These are phyloP conservation scores for Phasianus colchicus DNA, from an alignment of 2,113 vertebrate species.

Conservation along the genomic window DNA sequence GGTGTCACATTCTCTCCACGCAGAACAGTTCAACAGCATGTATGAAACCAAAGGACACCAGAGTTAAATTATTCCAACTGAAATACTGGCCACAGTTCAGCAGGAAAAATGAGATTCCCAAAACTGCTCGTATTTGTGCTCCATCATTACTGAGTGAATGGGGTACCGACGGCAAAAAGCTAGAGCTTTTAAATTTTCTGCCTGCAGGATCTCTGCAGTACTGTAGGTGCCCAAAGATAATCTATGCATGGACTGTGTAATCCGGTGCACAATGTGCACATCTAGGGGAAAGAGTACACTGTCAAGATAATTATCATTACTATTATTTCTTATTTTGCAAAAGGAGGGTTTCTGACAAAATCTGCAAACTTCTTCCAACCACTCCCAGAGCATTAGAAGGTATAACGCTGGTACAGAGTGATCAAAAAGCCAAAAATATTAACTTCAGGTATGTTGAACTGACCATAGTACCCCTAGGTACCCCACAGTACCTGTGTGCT, in stretches of 20 bases:
- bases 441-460: background rate
- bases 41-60: background rate
- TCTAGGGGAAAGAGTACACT: background rate
- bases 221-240: background rate
- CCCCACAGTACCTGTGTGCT: background rate
- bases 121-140: background rate
- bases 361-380: background rate
- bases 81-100: background rate
- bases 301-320: background rate
- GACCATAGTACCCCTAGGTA: background rate
- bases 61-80: background rate
- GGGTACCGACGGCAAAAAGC: background rate
- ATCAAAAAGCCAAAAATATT: background rate
- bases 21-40: background rate
- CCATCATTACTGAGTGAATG: background rate
- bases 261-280: background rate
- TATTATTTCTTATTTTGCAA: background rate
- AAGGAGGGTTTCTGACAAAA: background rate
- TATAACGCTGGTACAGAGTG: background rate
- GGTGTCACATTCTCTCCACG: background rate
- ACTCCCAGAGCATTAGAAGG: background rate
- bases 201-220: background rate
- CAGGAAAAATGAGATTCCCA: background rate
- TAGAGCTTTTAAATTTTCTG: background rate
- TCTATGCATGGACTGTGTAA: background rate